phyloP scores from a whole-genome alignment of 1,140 invertebrate genomes.

The Choristoneura fumiferana region DNA sequence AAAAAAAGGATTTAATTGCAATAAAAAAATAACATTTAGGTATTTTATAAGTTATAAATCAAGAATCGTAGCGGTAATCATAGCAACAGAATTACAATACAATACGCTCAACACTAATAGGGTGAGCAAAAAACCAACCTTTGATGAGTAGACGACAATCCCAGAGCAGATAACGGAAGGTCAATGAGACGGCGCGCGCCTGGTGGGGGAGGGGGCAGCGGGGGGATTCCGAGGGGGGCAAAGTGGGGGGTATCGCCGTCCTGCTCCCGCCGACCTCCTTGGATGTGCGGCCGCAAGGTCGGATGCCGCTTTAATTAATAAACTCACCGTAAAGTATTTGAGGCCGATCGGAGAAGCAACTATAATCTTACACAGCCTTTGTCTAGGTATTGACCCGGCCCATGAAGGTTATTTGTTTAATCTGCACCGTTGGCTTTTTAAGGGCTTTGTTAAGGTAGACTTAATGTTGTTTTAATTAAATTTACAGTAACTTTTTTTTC shows the following conservation, averaged over 20 bases:
- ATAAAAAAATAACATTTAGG: too few relatives aligned
- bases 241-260: conserved; percentile 34
- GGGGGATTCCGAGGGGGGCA: conserved; percentile 20
- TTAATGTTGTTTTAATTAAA: too few relatives aligned
- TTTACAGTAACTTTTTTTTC: too few relatives aligned
- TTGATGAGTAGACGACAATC: conserved; percentile 60
- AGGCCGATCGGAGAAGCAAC: conserved; percentile 68
- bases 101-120: conserved; percentile 15
- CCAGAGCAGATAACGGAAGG: conserved; percentile 69
- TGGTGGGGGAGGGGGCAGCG: conserved; percentile 31
- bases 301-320: conserved; percentile 74
- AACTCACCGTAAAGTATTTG: conserved; percentile 77
- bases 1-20: too few relatives aligned
- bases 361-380: conserved; percentile 70
- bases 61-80: too few relatives aligned
- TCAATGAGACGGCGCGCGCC: conserved; percentile 59
- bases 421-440: conserved; percentile 12
- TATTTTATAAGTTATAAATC: too few relatives aligned
- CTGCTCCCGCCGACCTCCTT: conserved; percentile 67
- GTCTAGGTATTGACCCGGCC: conserved; percentile 71
- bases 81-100: conserved; percentile 7
- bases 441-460: neutral
- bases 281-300: conserved; percentile 76
- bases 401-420: conserved; percentile 52
- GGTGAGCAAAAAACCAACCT: conserved; percentile 10